Conservation (phyloP, 1,140 invertebrate species). For the Dendroctonus ponderosae region DNA sequence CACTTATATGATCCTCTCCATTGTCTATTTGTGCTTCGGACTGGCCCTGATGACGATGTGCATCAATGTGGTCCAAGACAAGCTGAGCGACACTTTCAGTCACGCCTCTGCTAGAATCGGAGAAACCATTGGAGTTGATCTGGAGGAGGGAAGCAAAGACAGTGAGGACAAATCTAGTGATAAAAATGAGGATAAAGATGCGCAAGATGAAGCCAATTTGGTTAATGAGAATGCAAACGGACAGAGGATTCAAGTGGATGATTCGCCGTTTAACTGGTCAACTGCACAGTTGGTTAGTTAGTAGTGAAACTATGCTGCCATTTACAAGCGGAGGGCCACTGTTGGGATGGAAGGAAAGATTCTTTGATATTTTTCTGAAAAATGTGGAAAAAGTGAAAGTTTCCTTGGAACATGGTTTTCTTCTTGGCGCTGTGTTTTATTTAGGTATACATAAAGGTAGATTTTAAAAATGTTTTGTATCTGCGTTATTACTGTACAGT, state of each 20-base stretch:
- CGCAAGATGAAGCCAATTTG: not conserved
- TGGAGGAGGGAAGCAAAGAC: conserved; percentile 62
- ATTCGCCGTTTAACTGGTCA: conserved; percentile 13
- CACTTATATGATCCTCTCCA: conserved; percentile 90
- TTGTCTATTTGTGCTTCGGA: conserved; percentile 91
- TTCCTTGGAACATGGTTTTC: too few relatives aligned
- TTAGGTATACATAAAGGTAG: too few relatives aligned
- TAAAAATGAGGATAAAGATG: not conserved
- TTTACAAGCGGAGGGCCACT: too few relatives aligned
- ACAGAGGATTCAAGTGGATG: conserved; percentile 7
- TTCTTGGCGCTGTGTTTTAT: too few relatives aligned
- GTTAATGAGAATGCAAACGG: conserved; percentile 5
- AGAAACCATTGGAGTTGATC: conserved; percentile 75
- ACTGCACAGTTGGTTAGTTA: conserved; percentile 9
- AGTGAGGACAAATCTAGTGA: conserved; percentile 9
- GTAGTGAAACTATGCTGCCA: not conserved
- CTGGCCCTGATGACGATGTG: conserved; percentile 94
- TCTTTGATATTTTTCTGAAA: too few relatives aligned
- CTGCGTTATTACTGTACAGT: too few relatives aligned
- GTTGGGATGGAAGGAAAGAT: too few relatives aligned
- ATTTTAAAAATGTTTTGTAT: too few relatives aligned
- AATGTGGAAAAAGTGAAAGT: too few relatives aligned
- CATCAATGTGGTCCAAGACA: conserved; percentile 92
- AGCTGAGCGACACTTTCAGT: conserved; percentile 79
- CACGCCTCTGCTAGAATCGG: conserved; percentile 82